phyloP scores from a whole-genome alignment of 2,113 vertebrate species.

The Lucifuga dentata region DNA sequence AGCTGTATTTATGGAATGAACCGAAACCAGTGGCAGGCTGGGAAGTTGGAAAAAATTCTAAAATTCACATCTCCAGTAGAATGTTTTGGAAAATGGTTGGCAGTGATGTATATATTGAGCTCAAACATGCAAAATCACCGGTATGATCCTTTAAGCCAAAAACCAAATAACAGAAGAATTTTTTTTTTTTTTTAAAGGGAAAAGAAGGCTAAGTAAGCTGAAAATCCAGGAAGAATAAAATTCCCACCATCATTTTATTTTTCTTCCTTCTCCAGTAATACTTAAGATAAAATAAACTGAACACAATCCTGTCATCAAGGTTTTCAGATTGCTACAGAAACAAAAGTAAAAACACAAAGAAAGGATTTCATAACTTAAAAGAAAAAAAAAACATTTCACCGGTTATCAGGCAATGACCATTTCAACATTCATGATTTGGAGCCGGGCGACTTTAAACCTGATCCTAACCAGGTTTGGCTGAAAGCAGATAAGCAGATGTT shows the following conservation, averaged over 20 bases:
- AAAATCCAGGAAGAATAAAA: slow-evolving; percentile 43
- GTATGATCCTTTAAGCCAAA: no score
- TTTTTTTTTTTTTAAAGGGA: no score
- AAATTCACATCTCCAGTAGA: no score
- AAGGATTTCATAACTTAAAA: slow-evolving; percentile 64
- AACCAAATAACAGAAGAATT: no score
- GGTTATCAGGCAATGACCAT: slow-evolving; percentile 25
- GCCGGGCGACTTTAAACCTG: neutral
- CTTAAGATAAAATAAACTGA: slow-evolving; percentile 24
- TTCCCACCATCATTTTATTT: slow-evolving; percentile 53
- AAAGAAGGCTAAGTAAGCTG: slow-evolving; percentile 14
- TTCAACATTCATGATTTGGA: slow-evolving; percentile 10
- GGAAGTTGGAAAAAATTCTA: no score
- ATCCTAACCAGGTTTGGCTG: slow-evolving; percentile 9
- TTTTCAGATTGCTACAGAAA: slow-evolving; percentile 25
- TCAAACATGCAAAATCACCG: no score
- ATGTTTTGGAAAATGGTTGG: no score
- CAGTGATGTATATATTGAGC: no score
- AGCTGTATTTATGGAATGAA: no score
- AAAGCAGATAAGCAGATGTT: neutral
- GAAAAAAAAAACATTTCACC: slow-evolving; percentile 12
- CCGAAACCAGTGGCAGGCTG: no score
- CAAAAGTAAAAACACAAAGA: slow-evolving; percentile 58
- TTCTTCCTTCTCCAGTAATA: slow-evolving; percentile 49
- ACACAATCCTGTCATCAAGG: neutral